A percentile compares a stretch with the other conserved stretches of the same genome.
phyloP scores from a whole-genome alignment of 2,888 invertebrate species.

The Cremastinae sp. region DNA sequence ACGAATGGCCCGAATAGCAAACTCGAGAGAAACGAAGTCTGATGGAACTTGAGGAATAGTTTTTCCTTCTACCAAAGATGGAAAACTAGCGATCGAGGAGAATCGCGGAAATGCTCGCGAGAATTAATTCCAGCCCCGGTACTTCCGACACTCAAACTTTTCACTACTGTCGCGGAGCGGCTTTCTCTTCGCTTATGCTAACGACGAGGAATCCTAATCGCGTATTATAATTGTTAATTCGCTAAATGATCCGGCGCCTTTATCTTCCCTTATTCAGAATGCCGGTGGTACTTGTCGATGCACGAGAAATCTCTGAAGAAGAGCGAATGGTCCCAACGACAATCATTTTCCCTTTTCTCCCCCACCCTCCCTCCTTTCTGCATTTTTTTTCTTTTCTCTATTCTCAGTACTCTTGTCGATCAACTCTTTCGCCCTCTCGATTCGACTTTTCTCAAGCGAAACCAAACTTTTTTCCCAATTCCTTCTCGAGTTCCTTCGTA shows the following conservation, averaged over 20 bases:
- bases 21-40: background rate
- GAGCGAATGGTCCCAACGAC: slow-evolving; percentile 23
- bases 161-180: slow-evolving; percentile 66
- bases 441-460: slow-evolving; percentile 19
- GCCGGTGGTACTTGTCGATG: slow-evolving; percentile 12
- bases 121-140: slow-evolving; percentile 69
- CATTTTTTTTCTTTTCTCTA: no score
- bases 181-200: slow-evolving; percentile 72
- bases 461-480: slow-evolving; percentile 28
- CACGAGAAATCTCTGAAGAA: slow-evolving; percentile 29
- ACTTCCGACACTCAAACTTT: slow-evolving; percentile 71
- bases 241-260: slow-evolving; percentile 74
- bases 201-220: slow-evolving; percentile 74
- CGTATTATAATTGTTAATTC: slow-evolving; percentile 79
- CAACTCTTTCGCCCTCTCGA: slow-evolving; percentile 25
- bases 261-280: slow-evolving; percentile 54
- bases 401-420: no score
- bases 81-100: slow-evolving; percentile 31
- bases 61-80: slow-evolving; percentile 41
- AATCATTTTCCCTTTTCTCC: slow-evolving; percentile 37
- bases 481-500: slow-evolving; percentile 28
- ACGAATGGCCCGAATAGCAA: slow-evolving; percentile 27
- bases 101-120: slow-evolving; percentile 40
- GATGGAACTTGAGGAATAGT: slow-evolving; percentile 1
- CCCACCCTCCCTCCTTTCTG: slow-evolving; percentile 32